Conservation (phyloP, 2,888 invertebrate genomes). For the Heliothis peltigera region DNA sequence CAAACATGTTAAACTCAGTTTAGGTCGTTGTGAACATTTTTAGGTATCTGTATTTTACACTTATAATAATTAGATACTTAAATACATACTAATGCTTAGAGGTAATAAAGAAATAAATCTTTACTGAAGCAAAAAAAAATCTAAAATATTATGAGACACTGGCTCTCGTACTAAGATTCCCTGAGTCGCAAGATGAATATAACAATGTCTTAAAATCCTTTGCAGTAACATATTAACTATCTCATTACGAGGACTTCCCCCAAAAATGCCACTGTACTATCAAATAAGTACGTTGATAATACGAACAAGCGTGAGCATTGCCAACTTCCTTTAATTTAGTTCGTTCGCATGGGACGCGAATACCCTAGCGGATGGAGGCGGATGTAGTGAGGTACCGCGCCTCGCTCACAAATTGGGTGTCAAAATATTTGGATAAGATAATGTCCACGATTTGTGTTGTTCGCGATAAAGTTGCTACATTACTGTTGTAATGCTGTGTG, state of each 20-base stretch:
- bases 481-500: conserved; percentile 8
- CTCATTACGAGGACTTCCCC: not conserved
- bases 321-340: conserved; percentile 60
- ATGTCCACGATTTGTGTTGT: conserved; percentile 59
- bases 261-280: not conserved
- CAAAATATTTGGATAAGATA: conserved; percentile 65
- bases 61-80: no score
- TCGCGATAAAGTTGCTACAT: conserved; percentile 45
- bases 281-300: not conserved
- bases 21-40: no score
- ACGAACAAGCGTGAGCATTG: conserved; percentile 47
- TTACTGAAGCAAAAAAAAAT: no score
- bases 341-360: conserved; percentile 50
- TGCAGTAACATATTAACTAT: not conserved
- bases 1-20: no score
- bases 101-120: no score
- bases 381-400: conserved; percentile 36
- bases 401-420: conserved; percentile 58
- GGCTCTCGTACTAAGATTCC: no score
- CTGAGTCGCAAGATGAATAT: no score
- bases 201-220: no score
- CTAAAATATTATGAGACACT: no score
- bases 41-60: no score
- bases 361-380: conserved; percentile 56
- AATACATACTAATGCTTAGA: no score